phyloP scores from a whole-genome alignment of 2,888 invertebrate genomes.

The Cheilosia scutellata region DNA sequence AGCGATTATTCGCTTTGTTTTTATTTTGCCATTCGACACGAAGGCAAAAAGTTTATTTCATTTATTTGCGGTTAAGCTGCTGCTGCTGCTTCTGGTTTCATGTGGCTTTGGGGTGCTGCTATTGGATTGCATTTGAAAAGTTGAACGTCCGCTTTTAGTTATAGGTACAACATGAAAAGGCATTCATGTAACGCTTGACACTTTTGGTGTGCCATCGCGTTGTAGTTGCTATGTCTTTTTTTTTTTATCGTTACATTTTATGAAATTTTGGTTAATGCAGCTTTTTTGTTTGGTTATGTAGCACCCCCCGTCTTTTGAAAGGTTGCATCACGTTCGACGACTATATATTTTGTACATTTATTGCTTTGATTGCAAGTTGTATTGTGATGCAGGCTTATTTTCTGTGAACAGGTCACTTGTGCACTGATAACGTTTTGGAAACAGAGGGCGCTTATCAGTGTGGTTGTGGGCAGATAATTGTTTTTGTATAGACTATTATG shows the following conservation, averaged over 20 bases:
- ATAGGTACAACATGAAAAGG: conserved; percentile 11
- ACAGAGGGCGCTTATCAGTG: too few species aligned
- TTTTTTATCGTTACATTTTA: not conserved
- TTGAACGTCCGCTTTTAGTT: conserved; percentile 63
- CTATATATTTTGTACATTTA: not conserved
- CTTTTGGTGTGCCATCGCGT: conserved; percentile 37
- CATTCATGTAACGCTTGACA: conserved; percentile 61
- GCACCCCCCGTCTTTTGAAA: conserved; percentile 18
- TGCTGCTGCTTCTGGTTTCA: conserved; percentile 25
- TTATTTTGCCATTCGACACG: conserved; percentile 24
- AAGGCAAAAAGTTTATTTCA: conserved; percentile 27
- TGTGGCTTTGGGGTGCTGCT: conserved; percentile 8
- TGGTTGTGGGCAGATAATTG: too few species aligned
- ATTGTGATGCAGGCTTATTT: not conserved
- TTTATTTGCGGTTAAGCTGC: conserved; percentile 28
- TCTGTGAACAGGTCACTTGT: conserved; percentile 4
- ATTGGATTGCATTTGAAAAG: conserved; percentile 57
- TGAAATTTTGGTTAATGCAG: conserved; percentile 16
- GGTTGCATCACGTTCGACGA: conserved; percentile 45
- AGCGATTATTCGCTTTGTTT: conserved; percentile 45
- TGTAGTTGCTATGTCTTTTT: conserved; percentile 36
- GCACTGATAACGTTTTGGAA: conserved; percentile 4
- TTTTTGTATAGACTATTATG: too few species aligned
- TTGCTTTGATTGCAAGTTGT: conserved; percentile 15
- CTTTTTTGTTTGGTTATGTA: conserved; percentile 41